Evolutionary conservation across 2,113 vertebrate genomes (phyloP).

Genomic region (Todiramphus chloris): DNA sequence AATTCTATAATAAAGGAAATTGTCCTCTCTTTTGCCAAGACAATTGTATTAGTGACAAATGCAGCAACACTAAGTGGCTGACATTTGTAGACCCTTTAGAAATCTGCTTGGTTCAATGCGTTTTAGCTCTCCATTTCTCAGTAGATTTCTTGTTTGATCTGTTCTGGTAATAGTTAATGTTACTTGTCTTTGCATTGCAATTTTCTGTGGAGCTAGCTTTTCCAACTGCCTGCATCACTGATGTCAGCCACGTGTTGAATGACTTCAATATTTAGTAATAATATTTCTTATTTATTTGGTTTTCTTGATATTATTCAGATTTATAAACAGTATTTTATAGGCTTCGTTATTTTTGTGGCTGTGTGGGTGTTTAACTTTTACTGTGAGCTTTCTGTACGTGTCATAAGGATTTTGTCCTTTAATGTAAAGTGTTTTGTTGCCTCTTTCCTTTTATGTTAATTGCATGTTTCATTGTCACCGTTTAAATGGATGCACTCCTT

Average conservation of each 20-base stretch:
- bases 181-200: neutral
- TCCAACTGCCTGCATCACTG: neutral
- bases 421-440: neutral
- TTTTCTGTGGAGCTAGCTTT: constrained; percentile 9
- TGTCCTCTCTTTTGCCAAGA: constrained; percentile 13
- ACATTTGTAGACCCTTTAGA: constrained; percentile 6
- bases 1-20: constrained; percentile 48
- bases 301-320: neutral
- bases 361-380: constrained; percentile 17
- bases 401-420: constrained; percentile 53
- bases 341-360: neutral
- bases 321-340: constrained; percentile 50
- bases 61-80: neutral
- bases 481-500: constrained; percentile 54
- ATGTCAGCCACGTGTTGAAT: neutral
- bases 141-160: constrained; percentile 17
- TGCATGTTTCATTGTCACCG: constrained; percentile 53
- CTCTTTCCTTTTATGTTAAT: constrained; percentile 65
- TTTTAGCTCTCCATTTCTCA: constrained; percentile 8
- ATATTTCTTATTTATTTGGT: neutral
- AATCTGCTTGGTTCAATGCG: neutral
- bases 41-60: constrained; percentile 25
- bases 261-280: neutral
- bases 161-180: constrained; percentile 10
- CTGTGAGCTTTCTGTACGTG: neutral